These are phyloP conservation scores for Bombyx mori DNA, from an alignment of 1,140 invertebrate species.

Conservation along the genomic window DNA sequence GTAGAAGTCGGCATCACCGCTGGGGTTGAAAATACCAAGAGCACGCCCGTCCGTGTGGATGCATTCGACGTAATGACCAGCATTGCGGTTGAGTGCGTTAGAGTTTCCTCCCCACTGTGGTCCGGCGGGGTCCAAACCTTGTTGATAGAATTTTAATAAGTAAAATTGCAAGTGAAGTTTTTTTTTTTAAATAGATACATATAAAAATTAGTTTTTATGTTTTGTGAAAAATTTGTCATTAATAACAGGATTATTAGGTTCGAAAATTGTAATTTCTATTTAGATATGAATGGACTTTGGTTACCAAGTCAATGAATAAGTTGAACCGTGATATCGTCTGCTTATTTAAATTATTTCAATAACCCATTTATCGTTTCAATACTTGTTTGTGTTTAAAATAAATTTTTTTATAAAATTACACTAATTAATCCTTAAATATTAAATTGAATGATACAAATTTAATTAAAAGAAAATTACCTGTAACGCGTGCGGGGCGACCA, in stretches of 20 bases:
- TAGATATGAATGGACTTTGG: no score
- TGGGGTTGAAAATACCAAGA: conserved; percentile 44
- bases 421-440: no score
- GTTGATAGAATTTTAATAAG: background rate
- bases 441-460: no score
- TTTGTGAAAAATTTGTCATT: no score
- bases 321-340: no score
- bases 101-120: conserved; percentile 57
- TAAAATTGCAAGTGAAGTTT: background rate
- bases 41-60: conserved; percentile 73
- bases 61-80: conserved; percentile 73
- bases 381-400: no score
- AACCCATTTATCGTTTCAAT: no score
- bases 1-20: conserved; percentile 70
- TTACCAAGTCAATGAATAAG: no score
- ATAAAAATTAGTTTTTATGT: background rate
- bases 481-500: conserved; percentile 29
- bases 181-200: conserved; percentile 1
- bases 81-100: conserved; percentile 38
- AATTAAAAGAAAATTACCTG: conserved; percentile 22
- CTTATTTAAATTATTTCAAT: no score
- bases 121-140: conserved; percentile 26
- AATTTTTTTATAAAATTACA: no score
- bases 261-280: no score
- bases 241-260: no score